A percentile compares a stretch with the other conserved stretches of the same genome.
phyloP scores from a whole-genome alignment of 23 tunicate species.

The Trididemnum miniatum region DNA sequence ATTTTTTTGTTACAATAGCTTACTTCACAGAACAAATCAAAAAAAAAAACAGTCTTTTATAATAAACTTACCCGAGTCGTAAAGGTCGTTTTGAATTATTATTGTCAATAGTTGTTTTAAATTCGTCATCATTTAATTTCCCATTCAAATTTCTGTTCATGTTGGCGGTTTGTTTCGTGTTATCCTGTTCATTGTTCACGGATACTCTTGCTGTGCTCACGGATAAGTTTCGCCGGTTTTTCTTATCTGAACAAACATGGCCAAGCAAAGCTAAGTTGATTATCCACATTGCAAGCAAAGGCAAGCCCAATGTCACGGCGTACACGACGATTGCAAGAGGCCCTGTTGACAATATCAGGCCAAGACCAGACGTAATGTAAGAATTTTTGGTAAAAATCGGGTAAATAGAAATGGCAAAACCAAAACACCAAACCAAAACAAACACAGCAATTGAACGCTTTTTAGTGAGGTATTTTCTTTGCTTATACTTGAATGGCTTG shows the following conservation, averaged over 20 bases:
- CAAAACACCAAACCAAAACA: conserved; percentile 56
- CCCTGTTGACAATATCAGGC: conserved; percentile 63
- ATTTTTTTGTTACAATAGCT: too few species aligned
- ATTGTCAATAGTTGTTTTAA: too few species aligned
- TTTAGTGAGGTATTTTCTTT: conserved; percentile 73
- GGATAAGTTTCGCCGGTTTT: conserved; percentile 36
- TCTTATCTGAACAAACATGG: conserved; percentile 62
- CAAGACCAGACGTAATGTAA: conserved; percentile 48
- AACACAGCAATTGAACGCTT: conserved; percentile 40
- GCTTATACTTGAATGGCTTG: conserved; percentile 66
- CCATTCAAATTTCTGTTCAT: too few species aligned
- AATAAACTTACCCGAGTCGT: too few species aligned
- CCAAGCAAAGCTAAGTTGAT: conserved; percentile 71
- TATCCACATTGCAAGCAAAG: conserved; percentile 76
- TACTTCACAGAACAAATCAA: too few species aligned
- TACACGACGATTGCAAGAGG: conserved; percentile 49
- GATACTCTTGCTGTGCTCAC: neutral
- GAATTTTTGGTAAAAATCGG: conserved; percentile 40
- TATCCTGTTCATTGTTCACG: neutral
- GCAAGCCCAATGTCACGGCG: conserved; percentile 59
- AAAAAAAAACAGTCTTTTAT: too few species aligned
- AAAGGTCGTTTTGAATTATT: too few species aligned
- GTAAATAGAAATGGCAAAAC: conserved; percentile 42
- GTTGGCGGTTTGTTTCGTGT: too few species aligned
- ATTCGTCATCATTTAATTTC: too few species aligned